Evolutionary conservation across 2,797 vertebrate genomes (phyloP), one percentile per base, ranked within the genome.

Genomic region (Lepus townsendii): DNA sequence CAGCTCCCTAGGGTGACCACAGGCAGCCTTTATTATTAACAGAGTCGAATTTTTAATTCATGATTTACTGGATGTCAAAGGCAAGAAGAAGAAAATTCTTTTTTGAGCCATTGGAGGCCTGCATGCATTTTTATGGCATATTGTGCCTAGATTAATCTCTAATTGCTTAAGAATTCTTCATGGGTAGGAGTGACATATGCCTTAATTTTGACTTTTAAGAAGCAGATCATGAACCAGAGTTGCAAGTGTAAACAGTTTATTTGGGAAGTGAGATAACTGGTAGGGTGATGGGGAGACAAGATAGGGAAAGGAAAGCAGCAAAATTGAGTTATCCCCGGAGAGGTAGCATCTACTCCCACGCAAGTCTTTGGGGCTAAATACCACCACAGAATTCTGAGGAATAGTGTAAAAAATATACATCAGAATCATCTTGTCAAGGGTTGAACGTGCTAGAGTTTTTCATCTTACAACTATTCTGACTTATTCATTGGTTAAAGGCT

Each of bases 51-150:
- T 95, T 89, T 89, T 92, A 95, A 94, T 92, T 89, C 9, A 93
- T 87, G 95, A 88, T 95, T 96, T 93, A 94, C 47, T 93, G 54
- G 82, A 52, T 93, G 94, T 96, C 84, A 94, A 79, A 91, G 66
- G 3, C 35, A 65, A 12, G 35, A 88, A 76, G 57, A 88, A 60
- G 72, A 73, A 88, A 54, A 38, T 82, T 73, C 16, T 83, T 68
- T 57, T 80, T 75, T 66, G 27, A 5, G 47, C 84, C 72, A 35
- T 0, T 86, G 20, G 69, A 96, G 82, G 73, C 11, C 50, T 78
- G 24, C 30, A 66, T 52, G 9, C 2, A 69, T 78, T 26, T 82
- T 63, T 38, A 66, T 68, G n/a, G 71, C 27, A 91, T 76, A 88
- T 92, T 71, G 27, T 83, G 47, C 82, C 9, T 84, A 19, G 38